Conservation (phyloP, 2,888 invertebrate species). For the Limnephilus marmoratus region DNA sequence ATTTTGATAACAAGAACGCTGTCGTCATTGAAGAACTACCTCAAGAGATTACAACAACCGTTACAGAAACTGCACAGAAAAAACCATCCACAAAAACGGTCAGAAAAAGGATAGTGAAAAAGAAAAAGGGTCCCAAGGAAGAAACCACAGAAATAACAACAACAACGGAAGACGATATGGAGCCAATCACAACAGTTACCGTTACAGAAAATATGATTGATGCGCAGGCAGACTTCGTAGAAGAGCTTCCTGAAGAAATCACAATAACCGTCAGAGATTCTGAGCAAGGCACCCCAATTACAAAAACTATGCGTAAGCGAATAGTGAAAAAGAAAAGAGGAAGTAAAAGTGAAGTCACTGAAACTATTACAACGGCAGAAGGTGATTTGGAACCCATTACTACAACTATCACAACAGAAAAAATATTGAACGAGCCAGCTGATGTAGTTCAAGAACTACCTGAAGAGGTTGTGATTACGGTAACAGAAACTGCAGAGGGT, state of each 20-base stretch:
- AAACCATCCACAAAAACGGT: constrained; percentile 68
- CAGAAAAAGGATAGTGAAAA: constrained; percentile 72
- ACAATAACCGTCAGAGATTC: neutral
- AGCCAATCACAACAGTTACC: constrained; percentile 8
- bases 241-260: constrained; percentile 24
- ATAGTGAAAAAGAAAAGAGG: constrained; percentile 70
- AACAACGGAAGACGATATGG: constrained; percentile 70
- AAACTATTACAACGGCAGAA: constrained; percentile 68
- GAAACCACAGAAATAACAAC: constrained; percentile 73
- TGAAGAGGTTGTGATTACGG: constrained; percentile 69
- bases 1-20: neutral
- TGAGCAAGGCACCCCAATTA: neutral
- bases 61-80: constrained; percentile 68
- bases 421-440: constrained; percentile 69
- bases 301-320: constrained; percentile 71
- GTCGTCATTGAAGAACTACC: constrained; percentile 68
- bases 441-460: constrained; percentile 67
- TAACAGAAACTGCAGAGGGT: constrained; percentile 69
- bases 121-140: constrained; percentile 70
- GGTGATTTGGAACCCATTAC: constrained; percentile 64
- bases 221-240: constrained; percentile 61
- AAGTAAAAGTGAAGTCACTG: constrained; percentile 68
- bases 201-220: constrained; percentile 68
- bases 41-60: constrained; percentile 60
- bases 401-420: constrained; percentile 60